These are phyloP conservation scores for Bembecia ichneumoniformis DNA, from an alignment of 2,888 invertebrate genomes.

Conservation along the genomic window DNA sequence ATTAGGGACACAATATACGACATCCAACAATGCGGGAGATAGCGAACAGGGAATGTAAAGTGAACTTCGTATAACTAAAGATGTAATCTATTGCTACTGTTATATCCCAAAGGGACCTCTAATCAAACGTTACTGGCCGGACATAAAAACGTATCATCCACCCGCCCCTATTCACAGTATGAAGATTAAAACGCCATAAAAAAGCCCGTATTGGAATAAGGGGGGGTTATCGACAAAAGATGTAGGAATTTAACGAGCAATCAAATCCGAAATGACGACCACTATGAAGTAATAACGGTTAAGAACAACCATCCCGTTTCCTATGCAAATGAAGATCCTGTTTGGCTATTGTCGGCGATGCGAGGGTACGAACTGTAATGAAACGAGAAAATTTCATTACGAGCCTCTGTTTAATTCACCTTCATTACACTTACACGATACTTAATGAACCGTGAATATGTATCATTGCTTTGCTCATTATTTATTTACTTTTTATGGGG, in stretches of 20 bases:
- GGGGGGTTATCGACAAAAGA: conserved; percentile 5
- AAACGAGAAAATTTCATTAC: neutral
- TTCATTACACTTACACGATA: too few species aligned
- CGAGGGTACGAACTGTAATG: neutral
- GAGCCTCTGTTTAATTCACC: too few species aligned
- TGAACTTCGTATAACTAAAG: neutral
- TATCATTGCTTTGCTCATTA: too few species aligned
- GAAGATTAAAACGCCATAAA: conserved; percentile 15
- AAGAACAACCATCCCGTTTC: conserved; percentile 4
- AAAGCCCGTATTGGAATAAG: conserved; percentile 2
- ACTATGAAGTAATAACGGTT: conserved; percentile 8
- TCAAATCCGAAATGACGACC: conserved; percentile 9
- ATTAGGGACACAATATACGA: neutral
- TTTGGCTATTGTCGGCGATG: neutral
- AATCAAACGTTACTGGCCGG: conserved; percentile 8
- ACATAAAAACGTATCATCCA: conserved; percentile 6
- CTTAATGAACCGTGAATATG: too few species aligned
- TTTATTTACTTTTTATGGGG: too few species aligned
- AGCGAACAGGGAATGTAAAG: neutral
- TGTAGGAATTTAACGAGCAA: conserved; percentile 11
- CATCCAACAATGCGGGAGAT: neutral
- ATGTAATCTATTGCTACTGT: neutral
- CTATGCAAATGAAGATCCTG: conserved; percentile 8
- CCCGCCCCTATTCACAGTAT: conserved; percentile 8
- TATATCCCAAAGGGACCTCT: conserved; percentile 7